Percentiles rank a stretch among this genome's conserved stretches.
Conservation (phyloP, 2,888 invertebrate genomes). For the Noctuana brunneofusca region DNA sequence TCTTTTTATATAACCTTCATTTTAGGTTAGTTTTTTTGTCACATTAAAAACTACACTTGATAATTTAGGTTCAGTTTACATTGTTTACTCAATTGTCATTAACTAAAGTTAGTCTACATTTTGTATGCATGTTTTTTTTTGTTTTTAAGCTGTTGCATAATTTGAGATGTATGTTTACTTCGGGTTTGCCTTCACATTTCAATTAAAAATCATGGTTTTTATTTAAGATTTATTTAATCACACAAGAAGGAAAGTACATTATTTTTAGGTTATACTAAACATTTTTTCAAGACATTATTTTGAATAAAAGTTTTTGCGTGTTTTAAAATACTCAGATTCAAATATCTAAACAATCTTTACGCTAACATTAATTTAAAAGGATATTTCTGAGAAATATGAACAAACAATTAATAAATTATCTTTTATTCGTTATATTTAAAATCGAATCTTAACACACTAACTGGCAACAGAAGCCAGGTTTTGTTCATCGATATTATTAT, state of each 20-base stretch:
- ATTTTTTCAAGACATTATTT: conserved; percentile 54
- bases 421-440: not conserved
- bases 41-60: too few species aligned
- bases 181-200: not conserved
- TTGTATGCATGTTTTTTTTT: not conserved
- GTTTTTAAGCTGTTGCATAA: not conserved
- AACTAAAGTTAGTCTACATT: not conserved
- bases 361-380: not conserved
- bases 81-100: not conserved
- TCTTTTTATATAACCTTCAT: not conserved
- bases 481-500: not conserved
- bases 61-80: too few species aligned
- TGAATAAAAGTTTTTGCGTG: not conserved
- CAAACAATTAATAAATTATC: not conserved
- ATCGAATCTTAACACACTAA: not conserved
- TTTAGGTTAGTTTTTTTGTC: not conserved
- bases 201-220: conserved; percentile 53
- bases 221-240: conserved; percentile 66
- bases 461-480: not conserved
- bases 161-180: not conserved
- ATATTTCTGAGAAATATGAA: not conserved
- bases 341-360: not conserved
- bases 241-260: conserved; percentile 62
- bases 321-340: conserved; percentile 1
- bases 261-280: conserved; percentile 58